Percentiles rank a stretch among this genome's conserved stretches.
Evolutionary conservation across 2,113 vertebrate species (phyloP).

Genomic region (Gallinago undulata): DNA sequence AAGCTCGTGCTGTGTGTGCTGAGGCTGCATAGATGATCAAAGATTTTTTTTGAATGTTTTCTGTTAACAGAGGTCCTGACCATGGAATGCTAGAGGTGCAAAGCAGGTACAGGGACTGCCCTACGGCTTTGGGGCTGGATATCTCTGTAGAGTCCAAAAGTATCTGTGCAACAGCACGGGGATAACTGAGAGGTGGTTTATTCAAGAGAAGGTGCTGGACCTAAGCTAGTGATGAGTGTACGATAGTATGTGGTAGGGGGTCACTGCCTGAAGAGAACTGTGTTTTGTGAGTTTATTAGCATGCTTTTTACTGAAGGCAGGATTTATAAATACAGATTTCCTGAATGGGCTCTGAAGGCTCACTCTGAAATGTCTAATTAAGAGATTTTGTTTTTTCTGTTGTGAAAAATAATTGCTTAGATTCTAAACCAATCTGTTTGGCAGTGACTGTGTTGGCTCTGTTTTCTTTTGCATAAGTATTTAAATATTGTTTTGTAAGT

Average conservation of each 20-base stretch:
- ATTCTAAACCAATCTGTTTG: background rate
- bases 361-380: background rate
- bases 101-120: background rate
- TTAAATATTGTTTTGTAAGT: background rate
- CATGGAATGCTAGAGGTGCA: fast-evolving
- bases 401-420: background rate
- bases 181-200: background rate
- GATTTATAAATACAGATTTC: background rate
- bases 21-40: background rate
- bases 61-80: background rate
- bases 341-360: background rate
- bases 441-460: background rate
- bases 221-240: background rate
- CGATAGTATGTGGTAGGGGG: fast-evolving
- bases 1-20: background rate
- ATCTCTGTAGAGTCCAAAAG: background rate
- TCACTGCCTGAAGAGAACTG: background rate
- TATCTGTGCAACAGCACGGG: background rate
- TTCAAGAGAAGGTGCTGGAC: background rate
- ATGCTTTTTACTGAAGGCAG: background rate
- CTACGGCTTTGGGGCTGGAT: background rate
- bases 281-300: background rate
- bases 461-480: background rate
- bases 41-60: background rate
- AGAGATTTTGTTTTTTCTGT: background rate